Percentiles rank a stretch among this genome's conserved stretches.
Conservation (phyloP, 92 coral and sea anemone genomes). For the Parazoanthus atlanticus region DNA sequence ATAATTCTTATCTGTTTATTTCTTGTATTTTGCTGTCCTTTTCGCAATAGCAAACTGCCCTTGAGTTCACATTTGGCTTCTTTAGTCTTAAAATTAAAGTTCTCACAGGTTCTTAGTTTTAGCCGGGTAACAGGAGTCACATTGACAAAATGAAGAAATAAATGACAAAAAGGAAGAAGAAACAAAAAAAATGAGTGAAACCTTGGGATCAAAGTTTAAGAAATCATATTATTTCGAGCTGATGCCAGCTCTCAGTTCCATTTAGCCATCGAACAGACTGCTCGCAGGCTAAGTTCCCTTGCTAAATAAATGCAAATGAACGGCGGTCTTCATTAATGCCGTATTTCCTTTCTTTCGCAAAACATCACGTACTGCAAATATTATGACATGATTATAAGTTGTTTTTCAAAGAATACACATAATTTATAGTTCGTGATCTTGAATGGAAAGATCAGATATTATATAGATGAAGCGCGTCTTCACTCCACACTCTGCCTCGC, state of each 20-base stretch:
- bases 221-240: background rate
- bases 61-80: too few species aligned
- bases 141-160: too few species aligned
- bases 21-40: too few species aligned
- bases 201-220: too few species aligned
- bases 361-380: background rate
- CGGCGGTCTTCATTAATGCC: background rate
- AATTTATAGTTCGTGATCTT: too few species aligned
- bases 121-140: too few species aligned
- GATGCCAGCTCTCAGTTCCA: background rate
- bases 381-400: background rate
- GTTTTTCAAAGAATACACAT: background rate
- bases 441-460: background rate
- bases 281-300: background rate
- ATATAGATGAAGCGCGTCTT: background rate
- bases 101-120: too few species aligned
- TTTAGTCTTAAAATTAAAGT: too few species aligned
- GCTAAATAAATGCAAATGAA: background rate
- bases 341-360: background rate
- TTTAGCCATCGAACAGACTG: background rate
- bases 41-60: too few species aligned
- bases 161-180: background rate
- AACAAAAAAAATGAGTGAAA: too few species aligned
- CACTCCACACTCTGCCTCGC: conserved; percentile 13
- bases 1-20: too few species aligned